Conservation (phyloP, 2,113 vertebrate genomes). For the Sceloporus undulatus region DNA sequence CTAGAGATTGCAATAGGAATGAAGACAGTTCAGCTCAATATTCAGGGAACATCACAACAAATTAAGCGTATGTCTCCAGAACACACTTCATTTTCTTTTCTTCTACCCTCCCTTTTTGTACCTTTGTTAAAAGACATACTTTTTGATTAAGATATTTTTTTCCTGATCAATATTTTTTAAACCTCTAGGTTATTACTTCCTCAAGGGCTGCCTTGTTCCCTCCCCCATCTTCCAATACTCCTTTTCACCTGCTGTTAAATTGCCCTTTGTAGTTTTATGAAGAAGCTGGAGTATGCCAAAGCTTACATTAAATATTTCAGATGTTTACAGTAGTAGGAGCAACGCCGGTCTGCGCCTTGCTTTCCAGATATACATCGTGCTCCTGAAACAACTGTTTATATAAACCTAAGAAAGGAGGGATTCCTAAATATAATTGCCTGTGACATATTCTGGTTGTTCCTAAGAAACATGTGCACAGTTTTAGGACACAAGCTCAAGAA, state of each 20-base stretch:
- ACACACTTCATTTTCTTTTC: constrained; percentile 70
- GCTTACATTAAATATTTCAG: constrained; percentile 82
- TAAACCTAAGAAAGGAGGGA: constrained; percentile 70
- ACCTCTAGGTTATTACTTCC: constrained; percentile 82
- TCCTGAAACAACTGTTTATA: constrained; percentile 73
- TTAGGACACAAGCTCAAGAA: not conserved
- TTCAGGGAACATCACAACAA: constrained; percentile 76
- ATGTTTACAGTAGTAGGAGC: constrained; percentile 69
- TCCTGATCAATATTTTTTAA: constrained; percentile 84
- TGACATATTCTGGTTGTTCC: not conserved
- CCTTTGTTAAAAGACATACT: constrained; percentile 77
- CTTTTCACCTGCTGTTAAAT: constrained; percentile 65
- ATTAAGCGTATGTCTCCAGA: constrained; percentile 74
- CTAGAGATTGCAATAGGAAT: constrained; percentile 65
- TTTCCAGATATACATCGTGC: constrained; percentile 68
- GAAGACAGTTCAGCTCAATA: constrained; percentile 76
- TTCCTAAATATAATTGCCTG: constrained; percentile 21
- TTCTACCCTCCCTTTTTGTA: constrained; percentile 66
- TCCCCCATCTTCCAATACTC: constrained; percentile 21
- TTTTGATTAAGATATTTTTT: constrained; percentile 81
- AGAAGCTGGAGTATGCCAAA: constrained; percentile 74
- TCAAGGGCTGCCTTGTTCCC: constrained; percentile 71
- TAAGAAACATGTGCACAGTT: not conserved
- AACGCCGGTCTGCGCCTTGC: constrained; percentile 72
- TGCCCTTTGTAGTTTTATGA: constrained; percentile 81